These are phyloP conservation scores for Capromys pilorides DNA, from an alignment of 2,797 vertebrate species.

Conservation along the genomic window DNA sequence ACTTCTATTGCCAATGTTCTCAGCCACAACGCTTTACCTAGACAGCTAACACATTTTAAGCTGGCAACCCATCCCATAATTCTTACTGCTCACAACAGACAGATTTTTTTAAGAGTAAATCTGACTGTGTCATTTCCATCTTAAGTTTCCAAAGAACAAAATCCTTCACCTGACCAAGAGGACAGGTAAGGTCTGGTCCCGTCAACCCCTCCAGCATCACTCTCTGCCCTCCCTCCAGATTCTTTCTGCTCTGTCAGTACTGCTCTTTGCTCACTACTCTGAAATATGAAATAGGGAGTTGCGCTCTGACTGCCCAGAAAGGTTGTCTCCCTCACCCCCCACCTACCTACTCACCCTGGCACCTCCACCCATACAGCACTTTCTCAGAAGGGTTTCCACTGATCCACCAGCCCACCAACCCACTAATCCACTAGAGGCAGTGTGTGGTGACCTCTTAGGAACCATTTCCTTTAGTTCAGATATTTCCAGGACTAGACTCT, in stretches of 20 bases:
- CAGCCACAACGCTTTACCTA: slow-evolving; percentile 15
- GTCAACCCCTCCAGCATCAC: background rate
- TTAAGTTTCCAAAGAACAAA: slow-evolving; percentile 34
- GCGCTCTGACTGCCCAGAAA: background rate
- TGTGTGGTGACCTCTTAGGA: no score
- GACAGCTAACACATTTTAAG: slow-evolving; percentile 10
- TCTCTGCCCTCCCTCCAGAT: background rate
- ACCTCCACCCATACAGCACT: background rate
- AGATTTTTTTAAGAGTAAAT: background rate
- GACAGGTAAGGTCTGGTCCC: background rate
- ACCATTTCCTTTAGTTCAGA: no score
- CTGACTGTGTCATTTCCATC: background rate
- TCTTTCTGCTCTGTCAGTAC: background rate
- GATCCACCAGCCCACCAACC: background rate
- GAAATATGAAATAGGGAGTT: background rate
- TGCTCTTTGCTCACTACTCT: background rate
- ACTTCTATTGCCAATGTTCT: background rate
- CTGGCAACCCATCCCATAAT: slow-evolving; percentile 17
- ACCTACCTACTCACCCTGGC: background rate
- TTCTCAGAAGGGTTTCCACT: background rate
- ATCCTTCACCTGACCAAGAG: slow-evolving; percentile 36
- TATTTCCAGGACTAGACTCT: no score
- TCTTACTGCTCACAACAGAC: background rate
- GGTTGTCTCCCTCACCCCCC: background rate
- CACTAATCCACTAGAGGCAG: no score